phyloP scores from a whole-genome alignment of 2,888 invertebrate species.

The Acanthosepion pharaonis region DNA sequence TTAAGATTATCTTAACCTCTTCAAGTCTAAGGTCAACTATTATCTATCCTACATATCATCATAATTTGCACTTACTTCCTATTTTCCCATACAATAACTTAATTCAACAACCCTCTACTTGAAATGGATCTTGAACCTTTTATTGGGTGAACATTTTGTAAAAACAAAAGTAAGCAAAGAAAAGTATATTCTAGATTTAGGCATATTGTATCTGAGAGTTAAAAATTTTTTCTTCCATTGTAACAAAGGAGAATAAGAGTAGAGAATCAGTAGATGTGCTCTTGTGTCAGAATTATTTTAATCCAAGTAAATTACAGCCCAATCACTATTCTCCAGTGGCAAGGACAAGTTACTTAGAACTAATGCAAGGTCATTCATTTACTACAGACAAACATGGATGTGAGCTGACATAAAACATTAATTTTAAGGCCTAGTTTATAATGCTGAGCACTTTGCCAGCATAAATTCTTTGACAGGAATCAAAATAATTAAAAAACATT shows the following conservation, averaged over 20 bases:
- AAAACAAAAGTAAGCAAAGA: no score
- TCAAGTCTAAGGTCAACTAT: no score
- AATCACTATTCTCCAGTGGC: background rate
- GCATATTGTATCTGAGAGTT: no score
- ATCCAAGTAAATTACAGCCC: background rate
- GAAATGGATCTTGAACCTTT: no score
- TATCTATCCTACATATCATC: no score
- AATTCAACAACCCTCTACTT: no score
- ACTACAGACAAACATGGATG: background rate
- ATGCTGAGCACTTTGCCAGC: background rate
- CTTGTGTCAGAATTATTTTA: slow-evolving; percentile 3
- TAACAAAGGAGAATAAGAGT: background rate
- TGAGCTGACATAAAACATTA: slow-evolving; percentile 9
- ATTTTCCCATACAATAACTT: no score
- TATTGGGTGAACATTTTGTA: no score
- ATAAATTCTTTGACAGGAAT: slow-evolving; percentile 33
- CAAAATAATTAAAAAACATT: slow-evolving; percentile 33
- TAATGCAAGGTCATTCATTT: slow-evolving; percentile 9
- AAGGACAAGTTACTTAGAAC: background rate
- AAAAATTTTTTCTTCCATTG: no score
- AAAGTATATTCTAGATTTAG: no score
- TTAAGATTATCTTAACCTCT: no score
- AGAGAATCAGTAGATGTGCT: background rate
- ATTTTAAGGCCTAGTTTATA: background rate
- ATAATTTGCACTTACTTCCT: no score